Evolutionary conservation across 2,113 vertebrate species (phyloP).

Genomic region (Tetrao urogallus): DNA sequence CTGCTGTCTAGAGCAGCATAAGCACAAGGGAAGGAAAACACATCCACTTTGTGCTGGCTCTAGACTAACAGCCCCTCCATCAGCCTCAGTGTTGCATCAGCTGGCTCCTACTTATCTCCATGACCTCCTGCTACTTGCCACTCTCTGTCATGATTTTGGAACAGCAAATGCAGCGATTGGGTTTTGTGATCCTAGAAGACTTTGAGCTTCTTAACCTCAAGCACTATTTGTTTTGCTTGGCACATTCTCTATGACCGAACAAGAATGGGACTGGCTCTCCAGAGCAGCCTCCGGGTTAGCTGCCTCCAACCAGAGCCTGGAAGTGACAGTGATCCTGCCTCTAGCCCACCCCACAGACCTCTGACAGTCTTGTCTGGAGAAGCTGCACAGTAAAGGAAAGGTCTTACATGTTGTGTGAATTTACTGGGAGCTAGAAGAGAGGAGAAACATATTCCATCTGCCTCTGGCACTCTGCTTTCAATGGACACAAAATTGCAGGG

Average conservation of each 20-base stretch:
- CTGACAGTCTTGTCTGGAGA: background rate
- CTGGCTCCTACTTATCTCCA: background rate
- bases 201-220: conserved; percentile 37
- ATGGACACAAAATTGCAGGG: background rate
- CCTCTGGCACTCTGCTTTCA: background rate
- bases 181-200: background rate
- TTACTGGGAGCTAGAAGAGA: background rate
- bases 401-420: background rate
- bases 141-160: background rate
- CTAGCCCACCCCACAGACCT: background rate
- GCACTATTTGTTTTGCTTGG: conserved; percentile 49
- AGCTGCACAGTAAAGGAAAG: background rate
- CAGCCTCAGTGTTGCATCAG: background rate
- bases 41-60: background rate
- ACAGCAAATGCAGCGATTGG: background rate
- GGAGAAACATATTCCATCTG: background rate
- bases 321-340: background rate
- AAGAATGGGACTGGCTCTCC: background rate
- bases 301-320: background rate
- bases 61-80: background rate
- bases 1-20: background rate
- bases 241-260: fast-evolving
- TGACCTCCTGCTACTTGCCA: background rate
- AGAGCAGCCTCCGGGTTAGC: background rate
- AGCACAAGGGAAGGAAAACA: background rate